A percentile compares a stretch with the other conserved stretches of the same genome.
Evolutionary conservation across 2,113 vertebrate species (phyloP).

Genomic region (Circaetus cinerascens): DNA sequence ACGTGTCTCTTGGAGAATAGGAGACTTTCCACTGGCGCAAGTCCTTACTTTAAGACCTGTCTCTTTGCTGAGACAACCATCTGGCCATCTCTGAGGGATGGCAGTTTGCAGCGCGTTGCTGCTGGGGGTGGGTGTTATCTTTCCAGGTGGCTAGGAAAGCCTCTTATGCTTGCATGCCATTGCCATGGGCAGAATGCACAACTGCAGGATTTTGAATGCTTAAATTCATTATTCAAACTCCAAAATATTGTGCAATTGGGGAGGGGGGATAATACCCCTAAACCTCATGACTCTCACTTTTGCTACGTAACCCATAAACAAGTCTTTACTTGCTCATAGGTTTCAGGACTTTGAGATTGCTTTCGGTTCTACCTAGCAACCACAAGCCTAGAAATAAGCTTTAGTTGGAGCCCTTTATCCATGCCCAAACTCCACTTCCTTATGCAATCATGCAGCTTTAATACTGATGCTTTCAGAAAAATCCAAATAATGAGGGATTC

Average conservation of each 20-base stretch:
- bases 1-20: background rate
- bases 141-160: slow-evolving; percentile 7
- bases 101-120: background rate
- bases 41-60: slow-evolving; percentile 12
- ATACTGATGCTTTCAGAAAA: slow-evolving; percentile 17
- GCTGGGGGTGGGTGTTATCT: background rate
- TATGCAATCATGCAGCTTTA: background rate
- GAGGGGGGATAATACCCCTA: background rate
- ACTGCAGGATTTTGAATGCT: background rate
- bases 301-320: background rate
- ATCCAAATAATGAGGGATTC: slow-evolving; percentile 6
- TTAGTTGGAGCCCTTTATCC: background rate
- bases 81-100: background rate
- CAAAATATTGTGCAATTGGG: background rate
- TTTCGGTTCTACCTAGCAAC: background rate
- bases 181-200: background rate
- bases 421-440: background rate
- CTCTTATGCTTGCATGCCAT: background rate
- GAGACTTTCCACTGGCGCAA: slow-evolving; percentile 10
- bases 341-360: background rate
- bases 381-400: background rate
- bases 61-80: slow-evolving; percentile 30
- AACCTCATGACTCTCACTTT: background rate
- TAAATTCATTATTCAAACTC: background rate
- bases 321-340: background rate